These are phyloP conservation scores for Dinocampus coccinellae DNA, from an alignment of 2,888 invertebrate species.

Conservation along the genomic window DNA sequence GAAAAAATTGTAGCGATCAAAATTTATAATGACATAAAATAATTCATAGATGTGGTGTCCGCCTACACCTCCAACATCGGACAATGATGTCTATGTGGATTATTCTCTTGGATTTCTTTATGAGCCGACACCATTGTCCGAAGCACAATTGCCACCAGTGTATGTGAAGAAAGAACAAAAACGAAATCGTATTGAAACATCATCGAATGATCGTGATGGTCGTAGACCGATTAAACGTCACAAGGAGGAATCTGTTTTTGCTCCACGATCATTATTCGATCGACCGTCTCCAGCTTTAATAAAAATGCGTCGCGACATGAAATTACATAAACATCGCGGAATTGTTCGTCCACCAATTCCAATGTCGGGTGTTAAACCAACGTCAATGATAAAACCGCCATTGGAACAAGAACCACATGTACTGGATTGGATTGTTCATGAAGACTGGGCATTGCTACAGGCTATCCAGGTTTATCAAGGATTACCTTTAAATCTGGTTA, in stretches of 20 bases:
- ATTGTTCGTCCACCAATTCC: conserved; percentile 73
- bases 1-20: neutral
- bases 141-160: conserved; percentile 83
- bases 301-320: conserved; percentile 83
- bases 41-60: conserved; percentile 91
- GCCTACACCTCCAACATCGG: conserved; percentile 95
- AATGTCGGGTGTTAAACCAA: conserved; percentile 71
- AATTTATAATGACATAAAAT: conserved; percentile 25
- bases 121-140: conserved; percentile 81
- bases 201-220: conserved; percentile 58
- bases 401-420: conserved; percentile 74
- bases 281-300: conserved; percentile 80
- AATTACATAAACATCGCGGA: conserved; percentile 79
- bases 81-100: conserved; percentile 93
- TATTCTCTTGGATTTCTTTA: conserved; percentile 88
- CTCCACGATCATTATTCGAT: conserved; percentile 87
- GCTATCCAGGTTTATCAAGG: conserved; percentile 82
- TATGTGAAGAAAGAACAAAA: conserved; percentile 84
- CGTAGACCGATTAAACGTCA: conserved; percentile 75
- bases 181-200: conserved; percentile 77
- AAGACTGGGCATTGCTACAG: conserved; percentile 90
- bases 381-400: conserved; percentile 70
- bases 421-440: conserved; percentile 91
- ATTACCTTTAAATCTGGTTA: conserved; percentile 81
- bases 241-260: conserved; percentile 82